Evolutionary conservation across 2,888 invertebrate genomes (phyloP).

Genomic region (Plutella xylostella): DNA sequence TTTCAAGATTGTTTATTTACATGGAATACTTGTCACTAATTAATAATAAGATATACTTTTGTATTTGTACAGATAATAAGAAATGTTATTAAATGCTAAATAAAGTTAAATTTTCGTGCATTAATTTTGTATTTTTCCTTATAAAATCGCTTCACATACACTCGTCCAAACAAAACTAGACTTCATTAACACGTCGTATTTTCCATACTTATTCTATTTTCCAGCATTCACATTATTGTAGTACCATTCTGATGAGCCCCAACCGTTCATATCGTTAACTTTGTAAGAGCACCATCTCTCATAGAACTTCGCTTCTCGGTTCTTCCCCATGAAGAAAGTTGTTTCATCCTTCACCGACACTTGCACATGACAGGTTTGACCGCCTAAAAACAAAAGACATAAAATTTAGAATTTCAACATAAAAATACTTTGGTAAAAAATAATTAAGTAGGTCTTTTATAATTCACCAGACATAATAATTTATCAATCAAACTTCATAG

Average conservation of each 20-base stretch:
- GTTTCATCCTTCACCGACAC: constrained; percentile 66
- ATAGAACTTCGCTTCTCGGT: constrained; percentile 68
- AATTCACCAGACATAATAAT: too few relatives aligned
- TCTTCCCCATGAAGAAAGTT: constrained; percentile 69
- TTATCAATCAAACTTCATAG: too few relatives aligned
- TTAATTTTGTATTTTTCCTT: constrained; percentile 20
- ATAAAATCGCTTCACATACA: not conserved
- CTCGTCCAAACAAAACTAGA: not conserved
- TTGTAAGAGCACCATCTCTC: constrained; percentile 70
- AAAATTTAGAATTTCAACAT: too few relatives aligned
- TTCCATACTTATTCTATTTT: constrained; percentile 9
- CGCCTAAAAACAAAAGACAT: constrained; percentile 48
- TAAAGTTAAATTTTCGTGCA: constrained; percentile 47
- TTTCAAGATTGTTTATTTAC: constrained; percentile 24
- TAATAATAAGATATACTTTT: constrained; percentile 2
- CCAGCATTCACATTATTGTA: constrained; percentile 61
- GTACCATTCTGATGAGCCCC: constrained; percentile 75
- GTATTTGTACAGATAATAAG: constrained; percentile 28
- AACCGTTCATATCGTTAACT: constrained; percentile 73
- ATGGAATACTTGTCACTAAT: too few relatives aligned
- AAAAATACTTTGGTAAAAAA: too few relatives aligned
- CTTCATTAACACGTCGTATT: not conserved
- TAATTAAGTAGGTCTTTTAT: too few relatives aligned
- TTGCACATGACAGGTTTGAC: constrained; percentile 56
- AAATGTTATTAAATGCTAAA: constrained; percentile 42